phyloP scores from a whole-genome alignment of 2,888 invertebrate genomes.

The Drosophila gaucha region DNA sequence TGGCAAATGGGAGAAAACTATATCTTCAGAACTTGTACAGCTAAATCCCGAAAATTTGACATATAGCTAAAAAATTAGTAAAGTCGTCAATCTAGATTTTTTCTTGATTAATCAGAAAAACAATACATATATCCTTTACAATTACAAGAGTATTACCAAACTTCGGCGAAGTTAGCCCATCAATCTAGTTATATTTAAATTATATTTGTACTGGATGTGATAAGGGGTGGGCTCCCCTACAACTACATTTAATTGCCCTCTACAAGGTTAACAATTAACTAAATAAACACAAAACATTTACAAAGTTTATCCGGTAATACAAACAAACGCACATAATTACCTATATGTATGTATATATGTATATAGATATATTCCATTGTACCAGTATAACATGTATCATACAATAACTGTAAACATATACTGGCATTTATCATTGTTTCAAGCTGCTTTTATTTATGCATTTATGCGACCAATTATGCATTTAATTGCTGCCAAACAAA shows the following conservation, averaged over 20 bases:
- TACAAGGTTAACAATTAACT: not conserved
- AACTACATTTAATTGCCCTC: not conserved
- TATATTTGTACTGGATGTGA: not conserved
- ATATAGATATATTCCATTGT: not conserved
- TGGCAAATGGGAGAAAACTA: too few relatives aligned
- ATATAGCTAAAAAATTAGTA: too few relatives aligned
- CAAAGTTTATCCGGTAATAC: slow-evolving; percentile 56
- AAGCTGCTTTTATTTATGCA: slow-evolving; percentile 59
- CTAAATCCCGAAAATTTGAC: too few relatives aligned
- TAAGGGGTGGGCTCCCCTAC: not conserved
- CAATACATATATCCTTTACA: too few relatives aligned
- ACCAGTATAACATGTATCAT: slow-evolving; percentile 11
- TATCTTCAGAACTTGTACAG: too few relatives aligned
- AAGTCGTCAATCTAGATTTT: too few relatives aligned
- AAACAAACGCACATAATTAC: slow-evolving; percentile 10
- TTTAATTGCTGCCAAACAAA: slow-evolving; percentile 73
- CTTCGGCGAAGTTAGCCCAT: too few relatives aligned
- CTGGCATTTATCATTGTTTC: slow-evolving; percentile 32
- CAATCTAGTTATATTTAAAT: not conserved
- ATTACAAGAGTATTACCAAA: too few relatives aligned
- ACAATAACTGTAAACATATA: slow-evolving; percentile 14
- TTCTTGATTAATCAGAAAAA: too few relatives aligned
- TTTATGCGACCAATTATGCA: slow-evolving; percentile 75
- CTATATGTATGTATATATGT: not conserved
- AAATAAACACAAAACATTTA: slow-evolving; percentile 30